Base-by-base conservation (phyloP, 2,113 vertebrate species). In the Oxygymnocypris stewartii region DNA sequence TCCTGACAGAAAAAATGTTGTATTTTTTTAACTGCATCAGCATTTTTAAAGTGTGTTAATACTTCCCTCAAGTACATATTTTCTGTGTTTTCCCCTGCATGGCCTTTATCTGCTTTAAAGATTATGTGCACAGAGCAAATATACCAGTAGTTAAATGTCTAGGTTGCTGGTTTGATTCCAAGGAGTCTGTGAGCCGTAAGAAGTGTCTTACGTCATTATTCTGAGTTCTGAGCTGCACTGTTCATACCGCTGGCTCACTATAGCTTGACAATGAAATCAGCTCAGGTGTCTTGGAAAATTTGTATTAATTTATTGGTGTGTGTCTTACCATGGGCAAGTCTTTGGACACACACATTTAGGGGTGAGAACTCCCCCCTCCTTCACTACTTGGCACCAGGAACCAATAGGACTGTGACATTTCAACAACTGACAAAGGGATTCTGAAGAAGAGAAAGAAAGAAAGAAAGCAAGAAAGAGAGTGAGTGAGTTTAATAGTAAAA, bases 301-400 rank as follows among this genome's bases (percentile, higher is more conserved):
- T n/a, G 74, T 14, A 51, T 40, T 82, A 9, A 42, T 76, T 40
- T 78, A 20, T 37, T 16, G 31, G 59, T 65, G 54, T 79, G n/a
- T 71, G 23, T 69, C 76, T 93, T 89, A 95, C 94, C 89, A 10
- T n/a, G 93, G 92, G 84, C 94, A 95, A 11, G 88, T 93, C 78
- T 91, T 91, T 51, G 94, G 94, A 91, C 94, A 95, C 25, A 95
- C 91, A 92, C 94, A 95, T 74, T 93, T 94, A 6, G 95, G 95
- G 76, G 92, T 5, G 2, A 89, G 67, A 84, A 90, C 37, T 40
- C 85, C 91, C 12, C 89, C 90, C 78, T 94, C 92, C 37, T 88
- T 23, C 59, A 94, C 89, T 13, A 91, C 94, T 78, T 94, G 92
- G 86, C 95, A 95, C 92, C 92, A 95, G 67, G 93, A 95, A 51